phyloP scores from a whole-genome alignment of 2,113 vertebrate genomes.

The Paradisaea rubra region DNA sequence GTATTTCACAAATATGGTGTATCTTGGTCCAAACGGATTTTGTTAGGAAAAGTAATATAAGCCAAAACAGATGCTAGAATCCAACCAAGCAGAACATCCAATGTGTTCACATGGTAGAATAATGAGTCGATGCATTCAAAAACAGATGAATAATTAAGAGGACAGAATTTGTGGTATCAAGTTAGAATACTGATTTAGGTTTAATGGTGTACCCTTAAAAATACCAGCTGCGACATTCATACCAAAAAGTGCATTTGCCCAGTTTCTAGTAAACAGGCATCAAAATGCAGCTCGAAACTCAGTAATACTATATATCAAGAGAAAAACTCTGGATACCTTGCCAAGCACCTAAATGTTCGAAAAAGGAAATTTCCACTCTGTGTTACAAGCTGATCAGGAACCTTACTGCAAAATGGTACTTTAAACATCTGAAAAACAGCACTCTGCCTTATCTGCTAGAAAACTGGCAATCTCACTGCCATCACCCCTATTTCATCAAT shows the following conservation, averaged over 20 bases:
- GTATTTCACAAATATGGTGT: neutral
- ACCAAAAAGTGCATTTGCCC: neutral
- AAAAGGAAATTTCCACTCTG: conserved; percentile 28
- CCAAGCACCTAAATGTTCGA: neutral
- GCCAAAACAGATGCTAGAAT: neutral
- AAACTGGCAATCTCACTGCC: neutral
- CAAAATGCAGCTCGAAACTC: neutral
- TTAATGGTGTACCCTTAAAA: neutral
- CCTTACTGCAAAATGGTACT: neutral
- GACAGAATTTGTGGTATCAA: neutral
- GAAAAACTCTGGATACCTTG: neutral
- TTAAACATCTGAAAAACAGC: neutral
- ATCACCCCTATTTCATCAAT: neutral
- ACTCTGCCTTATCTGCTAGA: neutral
- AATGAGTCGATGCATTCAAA: neutral
- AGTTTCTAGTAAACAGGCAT: neutral
- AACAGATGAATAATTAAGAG: neutral
- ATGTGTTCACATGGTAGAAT: neutral
- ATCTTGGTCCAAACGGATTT: neutral
- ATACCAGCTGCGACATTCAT: neutral
- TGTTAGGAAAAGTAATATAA: neutral
- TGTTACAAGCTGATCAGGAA: neutral
- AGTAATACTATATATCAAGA: neutral
- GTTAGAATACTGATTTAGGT: neutral
- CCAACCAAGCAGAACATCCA: neutral